phyloP scores from a whole-genome alignment of 2,113 vertebrate genomes.

The Eurystomus gularis region DNA sequence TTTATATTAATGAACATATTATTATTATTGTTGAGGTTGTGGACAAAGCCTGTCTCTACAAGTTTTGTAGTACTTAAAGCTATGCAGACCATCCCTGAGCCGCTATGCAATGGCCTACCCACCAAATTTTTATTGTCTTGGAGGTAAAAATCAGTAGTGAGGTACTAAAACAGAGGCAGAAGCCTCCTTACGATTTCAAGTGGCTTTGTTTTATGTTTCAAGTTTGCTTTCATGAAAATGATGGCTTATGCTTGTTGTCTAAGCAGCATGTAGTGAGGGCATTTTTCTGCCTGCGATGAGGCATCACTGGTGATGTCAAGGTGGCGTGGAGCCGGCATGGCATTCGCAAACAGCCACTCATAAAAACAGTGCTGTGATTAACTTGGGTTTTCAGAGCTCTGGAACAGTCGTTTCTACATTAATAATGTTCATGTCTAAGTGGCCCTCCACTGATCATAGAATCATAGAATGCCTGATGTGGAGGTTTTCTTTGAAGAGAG shows the following conservation, averaged over 20 bases:
- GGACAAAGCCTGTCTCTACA: not conserved
- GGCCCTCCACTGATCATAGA: not conserved
- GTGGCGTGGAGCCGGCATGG: not conserved
- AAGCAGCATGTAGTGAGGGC: not conserved
- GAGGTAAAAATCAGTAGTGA: not conserved
- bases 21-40: not conserved
- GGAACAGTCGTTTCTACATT: not conserved
- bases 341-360: not conserved
- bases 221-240: not conserved
- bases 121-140: not conserved
- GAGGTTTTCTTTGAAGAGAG: constrained; percentile 1
- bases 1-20: not conserved
- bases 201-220: not conserved
- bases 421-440: not conserved
- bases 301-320: not conserved
- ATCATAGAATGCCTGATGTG: no score
- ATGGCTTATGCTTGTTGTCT: not conserved
- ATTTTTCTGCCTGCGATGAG: not conserved
- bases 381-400: not conserved
- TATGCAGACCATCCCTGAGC: not conserved
- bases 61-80: not conserved
- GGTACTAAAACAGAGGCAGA: not conserved
- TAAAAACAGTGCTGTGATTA: constrained; percentile 4
- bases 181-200: not conserved
- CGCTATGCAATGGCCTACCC: not conserved